Evolutionary conservation across 2,888 invertebrate species (phyloP), one percentile per base, ranked within the genome.

Genomic region (Altica lythri): DNA sequence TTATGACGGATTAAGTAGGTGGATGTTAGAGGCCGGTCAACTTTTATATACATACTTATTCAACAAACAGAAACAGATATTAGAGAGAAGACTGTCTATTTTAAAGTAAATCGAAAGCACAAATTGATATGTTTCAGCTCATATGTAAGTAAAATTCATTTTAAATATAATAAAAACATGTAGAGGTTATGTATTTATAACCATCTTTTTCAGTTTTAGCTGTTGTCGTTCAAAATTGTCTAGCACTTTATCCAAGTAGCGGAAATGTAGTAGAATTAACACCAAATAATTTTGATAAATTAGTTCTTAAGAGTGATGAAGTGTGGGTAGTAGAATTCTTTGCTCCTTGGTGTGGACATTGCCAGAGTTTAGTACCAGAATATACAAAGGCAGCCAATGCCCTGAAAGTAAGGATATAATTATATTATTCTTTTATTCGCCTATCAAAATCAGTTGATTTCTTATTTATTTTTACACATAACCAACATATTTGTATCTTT

Each of bases 261-360:
- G 86, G 89, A 19, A 88, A 87, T 72, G 95, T 97, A 12, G 80
- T 95, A 8, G 89, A 92, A 52, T 79, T 98, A 57, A 95, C 88
- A n/a, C 84, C 90, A 1, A 80, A 80, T 42, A 97, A 95, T 79
- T 98, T 97, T 74, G 87, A 96, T 67, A 84, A 81, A 62, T 78
- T 88, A 65, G 96, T 98, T 2, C 77, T 86, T 38, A 84, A 90
- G 62, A 85, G 92, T 61, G 90, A 96, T 74, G 85, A 88, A 64
- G 79, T 98, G 16, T 98, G 97, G 97, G 78, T 99, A 53, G 92
- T 99, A 1, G 97, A 99, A 72, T 96, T 95, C 77, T 96, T 83
- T 75, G 97, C 98, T 1, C 95, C 96, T 1, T 98, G 97, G 97
- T 97, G 92, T 75, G 93, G 92, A 8, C 92, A 92, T 72, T 92